phyloP scores from a whole-genome alignment of 2,113 vertebrate species.

The Sphaerodactylus townsendi region DNA sequence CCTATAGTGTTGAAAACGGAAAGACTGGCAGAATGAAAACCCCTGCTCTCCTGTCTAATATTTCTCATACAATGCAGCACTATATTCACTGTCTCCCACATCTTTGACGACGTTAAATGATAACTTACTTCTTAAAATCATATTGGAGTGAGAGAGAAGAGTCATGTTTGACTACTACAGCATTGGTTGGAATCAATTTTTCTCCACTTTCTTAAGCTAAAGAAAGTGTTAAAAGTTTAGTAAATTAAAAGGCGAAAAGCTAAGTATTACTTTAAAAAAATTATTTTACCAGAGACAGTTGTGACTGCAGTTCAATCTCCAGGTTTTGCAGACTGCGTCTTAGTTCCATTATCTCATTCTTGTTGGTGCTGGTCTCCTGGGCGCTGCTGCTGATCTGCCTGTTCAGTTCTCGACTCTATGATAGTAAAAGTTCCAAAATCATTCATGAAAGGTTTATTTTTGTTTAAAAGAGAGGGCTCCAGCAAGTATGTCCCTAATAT shows the following conservation, averaged over 20 bases:
- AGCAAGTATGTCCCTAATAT: background rate
- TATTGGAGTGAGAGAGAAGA: too few species aligned
- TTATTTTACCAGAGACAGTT: conserved; percentile 25
- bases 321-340: conserved; percentile 35
- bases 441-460: background rate
- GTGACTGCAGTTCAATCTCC: conserved; percentile 50
- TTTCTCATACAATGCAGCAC: too few species aligned
- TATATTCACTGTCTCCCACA: too few species aligned
- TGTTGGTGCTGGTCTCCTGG: conserved; percentile 20
- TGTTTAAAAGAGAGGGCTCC: background rate
- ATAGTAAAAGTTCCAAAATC: background rate
- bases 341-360: conserved; percentile 38
- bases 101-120: too few species aligned
- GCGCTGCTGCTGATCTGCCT: conserved; percentile 23
- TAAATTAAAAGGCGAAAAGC: background rate
- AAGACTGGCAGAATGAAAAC: too few species aligned
- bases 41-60: too few species aligned
- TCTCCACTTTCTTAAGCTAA: too few species aligned
- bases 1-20: too few species aligned
- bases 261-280: background rate
- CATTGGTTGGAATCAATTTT: too few species aligned
- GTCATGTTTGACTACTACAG: too few species aligned
- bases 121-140: too few species aligned
- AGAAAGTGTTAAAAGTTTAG: background rate
- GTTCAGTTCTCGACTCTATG: conserved; percentile 38